phyloP scores from a whole-genome alignment of 2,888 invertebrate genomes.

The Dynastes maya region DNA sequence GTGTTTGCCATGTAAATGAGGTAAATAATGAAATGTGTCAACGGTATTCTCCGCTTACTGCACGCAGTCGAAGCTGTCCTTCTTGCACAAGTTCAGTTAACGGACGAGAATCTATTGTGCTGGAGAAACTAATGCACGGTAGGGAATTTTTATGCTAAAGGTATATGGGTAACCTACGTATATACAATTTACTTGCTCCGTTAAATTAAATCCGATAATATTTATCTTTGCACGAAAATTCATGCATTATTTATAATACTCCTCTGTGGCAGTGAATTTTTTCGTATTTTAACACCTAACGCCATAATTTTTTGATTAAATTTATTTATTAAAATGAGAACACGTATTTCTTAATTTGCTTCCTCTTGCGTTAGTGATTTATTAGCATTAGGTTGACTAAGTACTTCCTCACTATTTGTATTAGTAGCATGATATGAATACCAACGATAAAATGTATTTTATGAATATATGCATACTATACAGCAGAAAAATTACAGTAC shows the following conservation, averaged over 20 bases:
- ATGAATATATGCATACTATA: no score
- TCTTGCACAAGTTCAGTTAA: constrained; percentile 41
- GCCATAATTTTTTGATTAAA: constrained; percentile 18
- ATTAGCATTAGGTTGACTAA: constrained; percentile 5
- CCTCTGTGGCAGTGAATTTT: neutral
- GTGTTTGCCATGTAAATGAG: constrained; percentile 46
- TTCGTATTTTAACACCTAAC: constrained; percentile 32
- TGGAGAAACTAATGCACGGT: neutral
- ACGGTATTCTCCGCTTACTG: constrained; percentile 39
- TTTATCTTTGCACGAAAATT: constrained; percentile 38
- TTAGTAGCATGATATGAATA: no score
- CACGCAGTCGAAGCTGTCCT: constrained; percentile 4
- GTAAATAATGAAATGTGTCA: constrained; percentile 46
- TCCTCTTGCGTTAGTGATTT: neutral
- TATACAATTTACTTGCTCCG: constrained; percentile 18
- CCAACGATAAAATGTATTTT: no score
- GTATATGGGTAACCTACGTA: neutral
- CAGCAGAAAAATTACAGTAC: no score
- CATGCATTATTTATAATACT: constrained; percentile 32
- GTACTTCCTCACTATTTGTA: neutral
- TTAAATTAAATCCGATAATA: constrained; percentile 40
- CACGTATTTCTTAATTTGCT: constrained; percentile 12
- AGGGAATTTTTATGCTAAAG: constrained; percentile 30
- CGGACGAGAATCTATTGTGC: constrained; percentile 29
- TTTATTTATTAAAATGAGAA: constrained; percentile 29